A percentile compares a stretch with the other conserved stretches of the same genome.
These are phyloP conservation scores for Ephestia elutella DNA, from an alignment of 1,140 invertebrate genomes.

Conservation along the genomic window DNA sequence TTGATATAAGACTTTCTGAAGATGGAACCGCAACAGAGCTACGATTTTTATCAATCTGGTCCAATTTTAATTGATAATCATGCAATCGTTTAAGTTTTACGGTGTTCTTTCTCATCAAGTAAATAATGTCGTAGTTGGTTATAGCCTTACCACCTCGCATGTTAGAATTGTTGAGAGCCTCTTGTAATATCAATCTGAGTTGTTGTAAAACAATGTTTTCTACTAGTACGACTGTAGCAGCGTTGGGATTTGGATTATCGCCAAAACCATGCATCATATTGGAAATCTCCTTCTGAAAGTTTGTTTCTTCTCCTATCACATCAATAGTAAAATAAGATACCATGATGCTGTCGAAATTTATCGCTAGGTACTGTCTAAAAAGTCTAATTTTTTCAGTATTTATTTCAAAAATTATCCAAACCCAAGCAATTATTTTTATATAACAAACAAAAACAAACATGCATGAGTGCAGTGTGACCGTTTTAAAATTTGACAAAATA, in stretches of 20 bases:
- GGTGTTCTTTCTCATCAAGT: constrained; percentile 78
- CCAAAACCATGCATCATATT: constrained; percentile 84
- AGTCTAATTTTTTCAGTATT: too few relatives aligned
- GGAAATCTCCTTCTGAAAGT: constrained; percentile 77
- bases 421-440: too few relatives aligned
- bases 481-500: too few relatives aligned
- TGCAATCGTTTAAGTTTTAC: constrained; percentile 55
- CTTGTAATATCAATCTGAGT: constrained; percentile 75
- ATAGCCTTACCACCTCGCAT: constrained; percentile 67
- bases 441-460: too few relatives aligned
- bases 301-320: constrained; percentile 43
- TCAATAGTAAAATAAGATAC: constrained; percentile 59
- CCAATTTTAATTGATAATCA: constrained; percentile 57
- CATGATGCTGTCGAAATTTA: constrained; percentile 23
- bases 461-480: too few relatives aligned
- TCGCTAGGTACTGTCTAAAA: too few relatives aligned
- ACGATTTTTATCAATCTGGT: constrained; percentile 52
- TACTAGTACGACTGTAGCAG: constrained; percentile 79
- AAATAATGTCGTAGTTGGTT: constrained; percentile 77
- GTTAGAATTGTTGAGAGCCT: constrained; percentile 73
- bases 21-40: constrained; percentile 17
- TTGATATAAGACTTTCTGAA: constrained; percentile 34
- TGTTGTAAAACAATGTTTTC: constrained; percentile 81
- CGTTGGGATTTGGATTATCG: constrained; percentile 79
- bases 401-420: too few relatives aligned